phyloP scores from a whole-genome alignment of 1,140 invertebrate species.

The Orchestia grillus region DNA sequence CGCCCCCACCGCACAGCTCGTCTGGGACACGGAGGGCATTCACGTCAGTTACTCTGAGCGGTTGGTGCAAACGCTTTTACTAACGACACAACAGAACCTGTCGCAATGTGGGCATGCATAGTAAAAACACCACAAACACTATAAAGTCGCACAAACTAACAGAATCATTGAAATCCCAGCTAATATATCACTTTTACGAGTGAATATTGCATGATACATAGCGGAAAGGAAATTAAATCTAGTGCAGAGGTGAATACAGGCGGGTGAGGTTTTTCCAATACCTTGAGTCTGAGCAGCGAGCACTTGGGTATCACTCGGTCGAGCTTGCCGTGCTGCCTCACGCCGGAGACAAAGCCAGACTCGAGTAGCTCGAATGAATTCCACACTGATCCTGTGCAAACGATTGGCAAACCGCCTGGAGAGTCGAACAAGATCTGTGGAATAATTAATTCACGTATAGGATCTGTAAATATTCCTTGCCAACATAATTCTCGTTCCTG shows the following conservation, averaged over 20 bases:
- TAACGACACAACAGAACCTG: background rate
- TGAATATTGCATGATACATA: background rate
- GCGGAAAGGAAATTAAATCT: background rate
- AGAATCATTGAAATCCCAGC: background rate
- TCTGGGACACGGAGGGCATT: background rate
- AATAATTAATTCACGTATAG: background rate
- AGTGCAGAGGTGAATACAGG: background rate
- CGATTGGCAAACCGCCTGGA: background rate
- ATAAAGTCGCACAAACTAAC: no score
- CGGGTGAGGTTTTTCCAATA: background rate
- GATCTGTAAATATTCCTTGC: background rate
- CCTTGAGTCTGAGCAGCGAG: constrained; percentile 4
- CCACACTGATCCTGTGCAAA: constrained; percentile 38
- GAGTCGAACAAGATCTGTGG: constrained; percentile 8
- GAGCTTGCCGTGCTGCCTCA: background rate
- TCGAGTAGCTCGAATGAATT: constrained; percentile 27
- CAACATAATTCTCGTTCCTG: background rate
- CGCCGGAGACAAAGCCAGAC: background rate
- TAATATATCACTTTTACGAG: background rate
- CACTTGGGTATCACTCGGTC: background rate
- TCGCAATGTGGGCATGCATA: no score
- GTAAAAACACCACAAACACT: no score
- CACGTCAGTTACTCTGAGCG: background rate
- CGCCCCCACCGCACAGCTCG: constrained; percentile 17
- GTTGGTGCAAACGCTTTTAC: background rate